A percentile compares a stretch with the other conserved stretches of the same genome.
Conservation (phyloP, 2,113 vertebrate species). For the Thinocorus orbignyianus region DNA sequence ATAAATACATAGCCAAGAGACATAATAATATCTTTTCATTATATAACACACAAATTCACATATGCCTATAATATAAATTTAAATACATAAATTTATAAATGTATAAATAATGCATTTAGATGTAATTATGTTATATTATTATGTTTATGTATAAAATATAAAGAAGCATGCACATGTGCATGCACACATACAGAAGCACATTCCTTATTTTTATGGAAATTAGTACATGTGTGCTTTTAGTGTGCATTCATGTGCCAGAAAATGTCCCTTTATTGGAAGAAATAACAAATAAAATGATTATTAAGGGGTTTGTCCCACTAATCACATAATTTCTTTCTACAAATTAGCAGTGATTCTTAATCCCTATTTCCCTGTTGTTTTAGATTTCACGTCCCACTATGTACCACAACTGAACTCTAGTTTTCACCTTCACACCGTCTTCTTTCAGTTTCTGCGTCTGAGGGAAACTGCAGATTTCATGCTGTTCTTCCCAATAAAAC, state of each 20-base stretch:
- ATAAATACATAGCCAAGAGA: not conserved
- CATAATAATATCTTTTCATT: not conserved
- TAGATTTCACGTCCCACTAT: not conserved
- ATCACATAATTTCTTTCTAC: not conserved
- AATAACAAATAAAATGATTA: not conserved
- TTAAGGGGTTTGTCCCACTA: not conserved
- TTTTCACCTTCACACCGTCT: not conserved
- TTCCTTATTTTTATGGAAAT: not conserved
- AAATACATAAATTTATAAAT: not conserved
- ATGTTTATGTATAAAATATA: not conserved
- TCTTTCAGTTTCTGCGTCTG: not conserved
- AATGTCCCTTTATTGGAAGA: not conserved
- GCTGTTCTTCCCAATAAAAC: not conserved
- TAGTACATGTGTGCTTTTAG: not conserved
- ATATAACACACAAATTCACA: not conserved
- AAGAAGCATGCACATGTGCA: not conserved
- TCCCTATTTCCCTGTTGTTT: not conserved
- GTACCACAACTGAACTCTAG: not conserved
- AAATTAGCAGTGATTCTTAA: not conserved
- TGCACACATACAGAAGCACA: not conserved
- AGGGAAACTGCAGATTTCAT: not conserved
- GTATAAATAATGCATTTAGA: not conserved
- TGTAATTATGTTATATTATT: not conserved
- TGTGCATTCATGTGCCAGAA: not conserved
- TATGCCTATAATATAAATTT: not conserved